Conservation (phyloP, 1,140 invertebrate genomes). For the Lerema accius region DNA sequence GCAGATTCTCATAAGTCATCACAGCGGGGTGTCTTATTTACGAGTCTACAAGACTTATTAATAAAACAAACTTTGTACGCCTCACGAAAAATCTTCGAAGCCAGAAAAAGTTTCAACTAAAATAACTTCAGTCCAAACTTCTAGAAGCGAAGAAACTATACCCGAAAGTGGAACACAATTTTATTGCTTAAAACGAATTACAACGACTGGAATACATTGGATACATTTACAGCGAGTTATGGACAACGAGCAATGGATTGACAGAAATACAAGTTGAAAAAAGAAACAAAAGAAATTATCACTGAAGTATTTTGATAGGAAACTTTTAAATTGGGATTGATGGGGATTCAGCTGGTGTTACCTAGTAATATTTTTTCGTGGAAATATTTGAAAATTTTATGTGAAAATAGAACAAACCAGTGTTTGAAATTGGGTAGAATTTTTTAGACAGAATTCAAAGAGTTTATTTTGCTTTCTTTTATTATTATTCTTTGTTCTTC, state of each 20-base stretch:
- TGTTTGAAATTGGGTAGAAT: too few relatives aligned
- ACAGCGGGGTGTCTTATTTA: conserved; percentile 14
- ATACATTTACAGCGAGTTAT: background rate
- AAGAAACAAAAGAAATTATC: too few relatives aligned
- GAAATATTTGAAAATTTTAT: too few relatives aligned
- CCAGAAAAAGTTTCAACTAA: background rate
- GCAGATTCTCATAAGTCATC: background rate
- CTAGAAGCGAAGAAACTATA: background rate
- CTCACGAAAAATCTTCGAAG: background rate
- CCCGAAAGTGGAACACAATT: background rate
- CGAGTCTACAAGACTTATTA: conserved; percentile 17
- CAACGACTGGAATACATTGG: background rate
- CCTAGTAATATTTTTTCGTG: too few relatives aligned
- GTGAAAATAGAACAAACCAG: too few relatives aligned
- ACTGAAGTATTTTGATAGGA: too few relatives aligned
- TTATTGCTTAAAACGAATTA: background rate
- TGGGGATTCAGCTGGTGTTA: too few relatives aligned
- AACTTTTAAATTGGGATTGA: too few relatives aligned
- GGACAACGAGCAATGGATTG: background rate
- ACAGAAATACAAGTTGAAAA: too few relatives aligned
- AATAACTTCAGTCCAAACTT: background rate
- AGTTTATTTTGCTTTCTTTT: too few relatives aligned
- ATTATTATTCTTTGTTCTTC: too few relatives aligned
- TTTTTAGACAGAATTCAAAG: too few relatives aligned
- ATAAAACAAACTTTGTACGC: conserved; percentile 18